A percentile compares a stretch with the other conserved stretches of the same genome.
These are phyloP conservation scores for Vanessa tameamea DNA, from an alignment of 1,140 invertebrate genomes.

Conservation along the genomic window DNA sequence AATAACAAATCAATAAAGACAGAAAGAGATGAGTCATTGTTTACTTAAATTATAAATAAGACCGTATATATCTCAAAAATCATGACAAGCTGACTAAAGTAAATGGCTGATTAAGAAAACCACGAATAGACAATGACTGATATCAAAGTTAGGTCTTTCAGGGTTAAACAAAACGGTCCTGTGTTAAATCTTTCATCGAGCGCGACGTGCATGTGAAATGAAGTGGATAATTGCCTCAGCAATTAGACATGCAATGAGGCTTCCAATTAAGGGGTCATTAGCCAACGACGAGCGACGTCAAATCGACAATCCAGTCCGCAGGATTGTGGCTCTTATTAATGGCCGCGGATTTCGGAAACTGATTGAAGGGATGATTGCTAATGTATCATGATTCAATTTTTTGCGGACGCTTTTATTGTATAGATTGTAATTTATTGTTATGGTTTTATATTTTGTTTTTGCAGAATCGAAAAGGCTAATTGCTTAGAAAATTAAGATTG, in stretches of 20 bases:
- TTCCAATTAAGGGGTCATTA: slow-evolving; percentile 29
- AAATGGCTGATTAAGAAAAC: too few species aligned
- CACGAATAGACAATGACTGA: not conserved
- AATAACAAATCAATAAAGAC: too few species aligned
- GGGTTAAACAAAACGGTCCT: slow-evolving; percentile 3
- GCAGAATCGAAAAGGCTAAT: too few species aligned
- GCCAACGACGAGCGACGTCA: slow-evolving; percentile 13
- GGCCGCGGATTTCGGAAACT: slow-evolving; percentile 1
- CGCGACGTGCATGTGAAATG: slow-evolving; percentile 26
- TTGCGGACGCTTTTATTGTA: too few species aligned
- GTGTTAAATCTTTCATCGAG: slow-evolving; percentile 7
- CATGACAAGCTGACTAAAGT: too few species aligned
- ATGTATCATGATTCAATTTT: not conserved
- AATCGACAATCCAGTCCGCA: slow-evolving; percentile 10
- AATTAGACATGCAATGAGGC: slow-evolving; percentile 26
- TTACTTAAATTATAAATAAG: too few species aligned
- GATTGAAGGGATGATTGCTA: not conserved
- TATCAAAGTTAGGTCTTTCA: not conserved
- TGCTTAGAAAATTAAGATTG: too few species aligned
- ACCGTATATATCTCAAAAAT: too few species aligned
- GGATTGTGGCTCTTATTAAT: slow-evolving; percentile 11
- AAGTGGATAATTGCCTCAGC: slow-evolving; percentile 28
- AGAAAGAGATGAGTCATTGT: too few species aligned
- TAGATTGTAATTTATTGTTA: too few species aligned
- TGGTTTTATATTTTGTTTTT: too few species aligned